Evolutionary conservation across 1,140 invertebrate species (phyloP).

Genomic region (Drosophila gunungcola): DNA sequence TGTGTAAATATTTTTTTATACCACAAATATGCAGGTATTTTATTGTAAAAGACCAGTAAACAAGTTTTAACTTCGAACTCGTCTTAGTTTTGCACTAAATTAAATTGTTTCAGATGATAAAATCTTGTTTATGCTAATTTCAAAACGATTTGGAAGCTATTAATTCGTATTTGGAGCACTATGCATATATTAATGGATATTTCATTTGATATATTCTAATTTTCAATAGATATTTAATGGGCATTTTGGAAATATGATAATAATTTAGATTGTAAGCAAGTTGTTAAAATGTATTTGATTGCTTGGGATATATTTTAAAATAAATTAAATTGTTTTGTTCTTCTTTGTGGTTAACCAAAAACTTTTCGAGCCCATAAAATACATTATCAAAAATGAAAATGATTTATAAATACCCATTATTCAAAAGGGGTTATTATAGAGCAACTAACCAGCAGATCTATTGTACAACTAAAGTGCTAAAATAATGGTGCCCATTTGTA

Average conservation of each 20-base stretch:
- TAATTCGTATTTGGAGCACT: conserved; percentile 1
- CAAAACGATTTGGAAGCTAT: conserved; percentile 2
- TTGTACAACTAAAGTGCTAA: conserved; percentile 1
- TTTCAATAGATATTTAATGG: neutral
- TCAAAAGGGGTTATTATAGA: no score
- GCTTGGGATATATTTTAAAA: no score
- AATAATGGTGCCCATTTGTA: conserved; percentile 9
- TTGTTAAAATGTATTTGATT: no score
- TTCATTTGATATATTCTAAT: conserved; percentile 1
- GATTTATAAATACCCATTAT: no score
- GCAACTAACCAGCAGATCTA: neutral
- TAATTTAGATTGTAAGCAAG: no score
- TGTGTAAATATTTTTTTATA: no score
- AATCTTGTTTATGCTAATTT: conserved; percentile 11
- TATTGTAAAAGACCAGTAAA: neutral
- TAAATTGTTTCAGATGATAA: conserved; percentile 9
- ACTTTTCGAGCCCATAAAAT: no score
- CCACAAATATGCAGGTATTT: neutral
- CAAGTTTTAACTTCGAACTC: conserved; percentile 3
- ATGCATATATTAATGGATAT: neutral
- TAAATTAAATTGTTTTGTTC: no score
- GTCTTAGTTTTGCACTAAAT: conserved; percentile 4
- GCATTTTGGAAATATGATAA: neutral
- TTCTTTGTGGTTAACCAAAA: no score
- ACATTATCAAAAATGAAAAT: no score